Conservation (phyloP, 1,140 invertebrate genomes). For the Hydropsyche tenuis region DNA sequence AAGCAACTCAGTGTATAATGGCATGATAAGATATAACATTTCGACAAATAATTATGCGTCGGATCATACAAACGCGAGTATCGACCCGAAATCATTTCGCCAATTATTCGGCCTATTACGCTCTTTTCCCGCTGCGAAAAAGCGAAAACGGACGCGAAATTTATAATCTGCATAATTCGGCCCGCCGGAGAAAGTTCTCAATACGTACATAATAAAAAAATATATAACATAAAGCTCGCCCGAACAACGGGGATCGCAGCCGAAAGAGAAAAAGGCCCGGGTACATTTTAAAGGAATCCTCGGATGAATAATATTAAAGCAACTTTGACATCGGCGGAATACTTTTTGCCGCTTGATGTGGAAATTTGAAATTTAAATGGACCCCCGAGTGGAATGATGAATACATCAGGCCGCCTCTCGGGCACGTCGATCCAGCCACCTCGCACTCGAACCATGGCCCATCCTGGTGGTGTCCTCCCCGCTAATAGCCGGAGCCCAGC, state of each 20-base stretch:
- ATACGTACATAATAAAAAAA: too few species aligned
- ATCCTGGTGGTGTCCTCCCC: neutral
- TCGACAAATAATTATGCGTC: too few species aligned
- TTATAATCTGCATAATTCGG: constrained; percentile 42
- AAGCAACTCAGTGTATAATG: too few species aligned
- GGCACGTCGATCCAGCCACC: too few species aligned
- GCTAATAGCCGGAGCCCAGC: neutral
- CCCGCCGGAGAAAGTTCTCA: constrained; percentile 31
- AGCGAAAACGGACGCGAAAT: constrained; percentile 39
- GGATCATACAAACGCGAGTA: too few species aligned
- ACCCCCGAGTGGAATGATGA: constrained; percentile 28
- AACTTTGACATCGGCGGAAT: constrained; percentile 48
- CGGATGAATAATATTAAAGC: constrained; percentile 49
- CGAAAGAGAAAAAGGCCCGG: neutral
- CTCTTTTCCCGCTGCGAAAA: constrained; percentile 12
- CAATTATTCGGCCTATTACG: constrained; percentile 31
- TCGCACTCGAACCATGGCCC: too few species aligned
- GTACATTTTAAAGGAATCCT: constrained; percentile 47
- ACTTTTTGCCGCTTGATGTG: constrained; percentile 48
- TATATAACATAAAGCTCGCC: constrained; percentile 12
- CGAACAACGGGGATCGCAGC: neutral
- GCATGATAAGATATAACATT: too few species aligned
- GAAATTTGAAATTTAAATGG: constrained; percentile 49
- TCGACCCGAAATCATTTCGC: neutral
- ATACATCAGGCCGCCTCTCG: constrained; percentile 15